Evolutionary conservation across 1,140 invertebrate genomes (phyloP), one percentile per base, ranked within the genome.

Genomic region (Bombus confusus): DNA sequence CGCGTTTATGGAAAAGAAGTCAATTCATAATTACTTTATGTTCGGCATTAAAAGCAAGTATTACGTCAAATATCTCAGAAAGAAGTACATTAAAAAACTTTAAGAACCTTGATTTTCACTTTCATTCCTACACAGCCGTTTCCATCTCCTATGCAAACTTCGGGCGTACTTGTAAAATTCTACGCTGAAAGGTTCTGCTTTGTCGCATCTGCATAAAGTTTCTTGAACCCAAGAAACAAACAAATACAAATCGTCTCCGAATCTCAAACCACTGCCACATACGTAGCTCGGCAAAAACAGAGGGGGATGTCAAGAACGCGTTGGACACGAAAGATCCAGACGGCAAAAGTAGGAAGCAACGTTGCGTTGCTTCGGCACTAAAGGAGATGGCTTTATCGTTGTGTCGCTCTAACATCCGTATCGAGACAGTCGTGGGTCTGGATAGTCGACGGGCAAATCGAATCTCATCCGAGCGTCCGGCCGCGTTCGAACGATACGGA

Each of bases 401-500:
- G 47, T 52, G 47, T 31, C 18, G 5, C 25, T 8, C 2, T 34
- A 73, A 72, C 57, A n/a, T 74, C 57, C 71, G 71, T 69, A 68
- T 69, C 73, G 74, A 47, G 64, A 37, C 25, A 25, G 37, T n/a
- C n/a, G 37, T 31, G 71, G 52, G 18, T 31, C 34, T 28, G 37
- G 57, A 71, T 88, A 52, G 47, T 52, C 47, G 47, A 52, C 47
- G 47, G 47, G 47, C 82, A 62, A 91, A 80, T 87, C 77, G 75
- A 86, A 90, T 88, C 85, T 83, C 52, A 64, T 90, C 39, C 25
- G 71, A n/a, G 39, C 80, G 31, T 81, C 73, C 80, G 62, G 59
- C 37, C 64, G 39, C 59, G 87, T 91, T 91, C 86, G 88, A 92
- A 91, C 78, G 86, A 87, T 88, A 87, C 83, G 82, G 85, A 89